A percentile compares a stretch with the other conserved stretches of the same genome.
Conservation (phyloP, 2,888 invertebrate species). For the Diadromus collaris region DNA sequence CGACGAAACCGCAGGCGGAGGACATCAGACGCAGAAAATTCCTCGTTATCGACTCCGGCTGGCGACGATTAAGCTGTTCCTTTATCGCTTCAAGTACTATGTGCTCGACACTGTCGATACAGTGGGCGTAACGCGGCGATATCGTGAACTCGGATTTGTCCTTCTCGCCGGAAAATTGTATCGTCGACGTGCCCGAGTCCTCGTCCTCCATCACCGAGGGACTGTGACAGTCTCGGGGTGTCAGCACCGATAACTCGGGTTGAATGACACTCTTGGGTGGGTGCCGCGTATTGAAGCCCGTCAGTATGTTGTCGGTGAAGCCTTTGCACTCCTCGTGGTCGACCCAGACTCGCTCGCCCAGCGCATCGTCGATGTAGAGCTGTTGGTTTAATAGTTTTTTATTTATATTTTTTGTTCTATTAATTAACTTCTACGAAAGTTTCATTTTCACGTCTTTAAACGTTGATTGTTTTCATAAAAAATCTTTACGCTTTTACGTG, state of each 20-base stretch:
- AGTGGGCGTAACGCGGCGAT: constrained; percentile 83
- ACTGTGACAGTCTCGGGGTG: constrained; percentile 76
- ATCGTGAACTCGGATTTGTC: constrained; percentile 80
- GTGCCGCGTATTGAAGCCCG: constrained; percentile 90
- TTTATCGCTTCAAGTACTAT: constrained; percentile 93
- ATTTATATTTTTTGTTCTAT: background rate
- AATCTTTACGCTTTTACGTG: background rate
- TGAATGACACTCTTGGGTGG: constrained; percentile 87
- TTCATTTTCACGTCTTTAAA: background rate
- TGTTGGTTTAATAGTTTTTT: constrained; percentile 74
- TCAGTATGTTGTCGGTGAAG: constrained; percentile 94
- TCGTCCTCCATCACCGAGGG: constrained; percentile 78
- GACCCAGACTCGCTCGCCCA: constrained; percentile 96
- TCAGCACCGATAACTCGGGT: constrained; percentile 80
- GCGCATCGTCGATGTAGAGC: constrained; percentile 96
- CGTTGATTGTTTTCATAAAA: background rate
- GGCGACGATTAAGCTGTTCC: constrained; percentile 92
- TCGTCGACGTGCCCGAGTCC: constrained; percentile 72
- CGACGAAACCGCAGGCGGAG: constrained; percentile 92
- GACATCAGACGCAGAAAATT: constrained; percentile 94
- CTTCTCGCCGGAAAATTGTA: constrained; percentile 73
- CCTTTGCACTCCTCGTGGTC: constrained; percentile 95
- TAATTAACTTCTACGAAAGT: background rate
- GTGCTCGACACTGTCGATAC: constrained; percentile 87
- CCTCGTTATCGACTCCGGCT: constrained; percentile 92